phyloP scores from a whole-genome alignment of 2,113 vertebrate species.

The Larimichthys polyactis region DNA sequence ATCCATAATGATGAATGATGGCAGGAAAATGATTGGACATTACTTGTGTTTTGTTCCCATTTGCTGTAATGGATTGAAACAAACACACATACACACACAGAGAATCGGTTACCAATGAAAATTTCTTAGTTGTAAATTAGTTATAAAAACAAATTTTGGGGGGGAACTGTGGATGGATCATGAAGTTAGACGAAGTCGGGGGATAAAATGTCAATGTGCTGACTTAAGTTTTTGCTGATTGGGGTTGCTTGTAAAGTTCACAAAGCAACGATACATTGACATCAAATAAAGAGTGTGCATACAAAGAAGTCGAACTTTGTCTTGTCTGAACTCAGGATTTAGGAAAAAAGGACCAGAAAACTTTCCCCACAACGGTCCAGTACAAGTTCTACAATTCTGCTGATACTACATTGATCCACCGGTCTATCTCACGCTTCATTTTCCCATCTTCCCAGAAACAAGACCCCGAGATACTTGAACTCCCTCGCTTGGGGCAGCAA shows the following conservation, averaged over 20 bases:
- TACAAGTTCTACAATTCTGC: too few species aligned
- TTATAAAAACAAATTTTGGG: conserved; percentile 16
- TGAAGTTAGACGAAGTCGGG: neutral
- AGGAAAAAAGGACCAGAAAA: neutral
- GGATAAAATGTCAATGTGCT: neutral
- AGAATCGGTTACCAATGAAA: conserved; percentile 12
- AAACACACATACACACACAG: conserved; percentile 1
- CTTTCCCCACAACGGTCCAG: too few species aligned
- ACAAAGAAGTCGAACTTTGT: neutral
- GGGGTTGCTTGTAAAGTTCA: neutral
- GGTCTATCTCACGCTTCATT: too few species aligned
- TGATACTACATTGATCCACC: too few species aligned
- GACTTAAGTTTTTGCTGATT: neutral
- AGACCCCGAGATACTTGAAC: too few species aligned
- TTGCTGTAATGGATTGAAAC: conserved; percentile 57
- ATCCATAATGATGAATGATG: conserved; percentile 57
- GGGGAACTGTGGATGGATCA: conserved; percentile 1
- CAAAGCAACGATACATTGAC: too few species aligned
- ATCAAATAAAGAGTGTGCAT: neutral
- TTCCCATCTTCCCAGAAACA: too few species aligned
- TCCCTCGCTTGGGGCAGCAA: too few species aligned
- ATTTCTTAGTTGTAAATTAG: conserved; percentile 36
- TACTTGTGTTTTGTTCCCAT: conserved; percentile 59
- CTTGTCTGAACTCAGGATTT: neutral
- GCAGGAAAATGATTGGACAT: conserved; percentile 47